Conservation (phyloP, 30 jellyfish, hydroid and myxozoan genomes). For the Hydractinia symbiolongicarpus region DNA sequence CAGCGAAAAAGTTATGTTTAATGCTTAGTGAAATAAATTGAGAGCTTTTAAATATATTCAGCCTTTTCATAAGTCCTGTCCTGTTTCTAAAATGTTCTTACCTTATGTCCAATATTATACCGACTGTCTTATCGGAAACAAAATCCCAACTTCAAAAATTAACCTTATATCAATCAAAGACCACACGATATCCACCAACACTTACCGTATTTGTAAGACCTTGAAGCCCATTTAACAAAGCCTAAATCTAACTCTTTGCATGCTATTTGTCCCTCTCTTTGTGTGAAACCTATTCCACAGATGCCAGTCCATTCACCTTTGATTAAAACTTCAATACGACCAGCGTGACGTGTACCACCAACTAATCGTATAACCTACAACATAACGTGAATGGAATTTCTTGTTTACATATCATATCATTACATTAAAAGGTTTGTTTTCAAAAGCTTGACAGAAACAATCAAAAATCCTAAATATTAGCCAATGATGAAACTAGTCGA, state of each 20-base stretch:
- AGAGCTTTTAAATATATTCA: too few species aligned
- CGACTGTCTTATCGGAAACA: too few species aligned
- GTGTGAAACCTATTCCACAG: constrained; percentile 76
- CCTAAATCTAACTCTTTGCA: constrained; percentile 91
- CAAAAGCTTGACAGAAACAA: not conserved
- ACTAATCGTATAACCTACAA: constrained; percentile 41
- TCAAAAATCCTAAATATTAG: too few species aligned
- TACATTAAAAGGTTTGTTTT: not conserved
- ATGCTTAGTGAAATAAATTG: too few species aligned
- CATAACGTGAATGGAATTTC: not conserved
- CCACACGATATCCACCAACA: too few species aligned
- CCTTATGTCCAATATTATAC: too few species aligned
- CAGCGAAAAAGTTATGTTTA: too few species aligned
- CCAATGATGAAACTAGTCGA: too few species aligned
- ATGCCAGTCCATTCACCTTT: constrained; percentile 66
- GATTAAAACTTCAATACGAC: constrained; percentile 62
- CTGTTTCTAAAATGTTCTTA: too few species aligned
- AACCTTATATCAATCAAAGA: not conserved
- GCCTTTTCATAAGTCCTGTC: too few species aligned
- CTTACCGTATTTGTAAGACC: constrained; percentile 69
- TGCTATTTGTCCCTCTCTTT: constrained; percentile 69
- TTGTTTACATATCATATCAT: not conserved
- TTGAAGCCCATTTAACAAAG: constrained; percentile 43
- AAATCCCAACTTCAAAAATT: not conserved
- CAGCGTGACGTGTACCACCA: constrained; percentile 66